Percentiles rank a stretch among this genome's conserved stretches.
Conservation (phyloP, 2,888 invertebrate species). For the Ferdinandea cuprea region DNA sequence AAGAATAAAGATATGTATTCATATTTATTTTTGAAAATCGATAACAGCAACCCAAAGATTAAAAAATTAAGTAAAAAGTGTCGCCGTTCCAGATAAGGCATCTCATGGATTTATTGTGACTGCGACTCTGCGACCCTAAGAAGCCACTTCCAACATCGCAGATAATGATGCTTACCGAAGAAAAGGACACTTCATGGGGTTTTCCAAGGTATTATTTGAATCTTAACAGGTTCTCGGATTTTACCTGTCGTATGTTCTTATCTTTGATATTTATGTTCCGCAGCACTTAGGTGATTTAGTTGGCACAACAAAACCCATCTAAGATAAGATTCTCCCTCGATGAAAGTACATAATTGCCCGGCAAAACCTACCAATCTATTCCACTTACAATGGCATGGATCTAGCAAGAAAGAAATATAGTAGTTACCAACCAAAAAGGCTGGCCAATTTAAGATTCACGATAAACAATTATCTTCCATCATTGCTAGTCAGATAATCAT, state of each 20-base stretch:
- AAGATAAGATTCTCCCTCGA: constrained; percentile 8
- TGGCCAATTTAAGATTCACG: constrained; percentile 62
- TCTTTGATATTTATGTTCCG: not conserved
- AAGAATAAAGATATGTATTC: too few species aligned
- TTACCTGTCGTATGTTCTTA: constrained; percentile 15
- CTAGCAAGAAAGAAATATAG: too few species aligned
- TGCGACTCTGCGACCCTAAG: not conserved
- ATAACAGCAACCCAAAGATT: too few species aligned
- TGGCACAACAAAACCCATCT: constrained; percentile 25
- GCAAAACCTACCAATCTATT: not conserved
- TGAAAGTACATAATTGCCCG: constrained; percentile 57
- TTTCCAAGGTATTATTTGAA: constrained; percentile 9
- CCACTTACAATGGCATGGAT: constrained; percentile 1
- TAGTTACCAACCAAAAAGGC: constrained; percentile 52
- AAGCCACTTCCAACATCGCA: constrained; percentile 2
- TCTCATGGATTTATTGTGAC: constrained; percentile 3
- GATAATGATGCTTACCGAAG: not conserved
- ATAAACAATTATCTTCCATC: constrained; percentile 62
- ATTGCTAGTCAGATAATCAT: constrained; percentile 41
- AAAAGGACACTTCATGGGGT: not conserved
- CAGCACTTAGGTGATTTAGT: constrained; percentile 26
- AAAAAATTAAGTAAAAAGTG: not conserved
- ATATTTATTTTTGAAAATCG: too few species aligned
- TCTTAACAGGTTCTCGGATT: constrained; percentile 9
- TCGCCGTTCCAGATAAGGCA: not conserved